Evolutionary conservation across 1,140 invertebrate genomes (phyloP).

Genomic region (Tetramorium simillimum): DNA sequence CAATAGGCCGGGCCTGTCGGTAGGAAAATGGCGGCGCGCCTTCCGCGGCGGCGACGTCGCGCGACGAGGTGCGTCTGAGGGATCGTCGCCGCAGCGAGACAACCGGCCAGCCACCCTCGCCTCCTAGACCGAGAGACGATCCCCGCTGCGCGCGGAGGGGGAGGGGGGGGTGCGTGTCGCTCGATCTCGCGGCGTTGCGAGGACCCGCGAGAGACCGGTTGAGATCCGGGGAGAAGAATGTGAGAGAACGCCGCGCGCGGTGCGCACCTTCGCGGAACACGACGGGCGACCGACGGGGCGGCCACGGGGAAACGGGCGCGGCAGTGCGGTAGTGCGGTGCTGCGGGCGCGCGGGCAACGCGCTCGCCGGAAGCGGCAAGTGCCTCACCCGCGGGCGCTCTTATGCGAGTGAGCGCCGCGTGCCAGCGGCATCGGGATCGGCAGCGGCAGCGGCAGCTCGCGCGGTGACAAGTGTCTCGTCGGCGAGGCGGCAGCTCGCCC

Average conservation of each 20-base stretch:
- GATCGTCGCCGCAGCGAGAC: background rate
- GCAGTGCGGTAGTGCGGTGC: no score
- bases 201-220: no score
- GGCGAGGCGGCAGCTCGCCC: slow-evolving; percentile 62
- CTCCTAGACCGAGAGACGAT: no score
- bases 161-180: no score
- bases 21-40: slow-evolving; percentile 73
- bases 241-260: no score
- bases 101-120: no score
- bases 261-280: no score
- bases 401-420: slow-evolving; percentile 64
- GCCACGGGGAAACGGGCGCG: no score
- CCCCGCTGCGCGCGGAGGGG: no score
- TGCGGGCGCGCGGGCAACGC: background rate
- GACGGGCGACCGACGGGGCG: no score
- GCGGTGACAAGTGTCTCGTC: slow-evolving; percentile 70
- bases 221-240: no score
- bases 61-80: slow-evolving; percentile 9
- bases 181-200: no score
- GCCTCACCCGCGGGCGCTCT: slow-evolving; percentile 54
- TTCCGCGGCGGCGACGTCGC: slow-evolving; percentile 61
- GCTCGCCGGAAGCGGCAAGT: slow-evolving; percentile 28
- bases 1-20: slow-evolving; percentile 71
- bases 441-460: slow-evolving; percentile 27
- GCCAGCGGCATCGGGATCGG: slow-evolving; percentile 6